phyloP scores from a whole-genome alignment of 2,797 vertebrate genomes.

The Eutrigla gurnardus region DNA sequence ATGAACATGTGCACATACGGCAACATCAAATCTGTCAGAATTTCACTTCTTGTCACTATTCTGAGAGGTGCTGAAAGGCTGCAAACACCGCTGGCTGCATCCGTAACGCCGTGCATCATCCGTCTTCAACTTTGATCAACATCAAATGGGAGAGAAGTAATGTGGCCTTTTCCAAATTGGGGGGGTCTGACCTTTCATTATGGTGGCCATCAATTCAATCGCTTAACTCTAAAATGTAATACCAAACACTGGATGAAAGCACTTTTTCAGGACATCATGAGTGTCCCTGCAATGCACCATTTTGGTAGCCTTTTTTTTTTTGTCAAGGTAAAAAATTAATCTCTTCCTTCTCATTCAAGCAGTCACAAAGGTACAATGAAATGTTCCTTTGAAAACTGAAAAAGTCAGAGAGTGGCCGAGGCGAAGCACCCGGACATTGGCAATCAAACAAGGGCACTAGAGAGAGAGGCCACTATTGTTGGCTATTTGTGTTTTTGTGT shows the following conservation, averaged over 20 bases:
- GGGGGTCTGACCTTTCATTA: constrained; percentile 39
- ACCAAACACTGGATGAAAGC: not conserved
- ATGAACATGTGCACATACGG: not conserved
- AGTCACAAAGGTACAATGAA: not conserved
- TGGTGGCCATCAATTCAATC: not conserved
- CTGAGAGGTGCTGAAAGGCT: constrained; percentile 6
- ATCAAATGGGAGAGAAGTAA: constrained; percentile 9
- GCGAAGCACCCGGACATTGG: not conserved
- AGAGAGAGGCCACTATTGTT: constrained; percentile 16
- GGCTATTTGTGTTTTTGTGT: constrained; percentile 30
- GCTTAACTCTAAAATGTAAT: constrained; percentile 8
- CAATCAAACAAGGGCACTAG: not conserved
- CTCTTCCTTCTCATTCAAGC: constrained; percentile 3
- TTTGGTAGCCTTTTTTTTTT: not conserved
- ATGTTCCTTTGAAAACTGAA: not conserved
- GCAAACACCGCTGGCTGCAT: not conserved
- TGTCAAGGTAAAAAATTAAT: not conserved
- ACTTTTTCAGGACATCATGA: not conserved
- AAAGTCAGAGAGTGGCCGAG: not conserved
- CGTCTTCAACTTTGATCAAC: constrained; percentile 9
- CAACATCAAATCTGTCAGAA: not conserved
- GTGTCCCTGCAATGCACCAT: not conserved
- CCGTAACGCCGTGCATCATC: not conserved
- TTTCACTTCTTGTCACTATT: not conserved
- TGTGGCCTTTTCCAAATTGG: constrained; percentile 21